Evolutionary conservation across 1,140 invertebrate genomes (phyloP).

Genomic region (Trichonephila clavipes): DNA sequence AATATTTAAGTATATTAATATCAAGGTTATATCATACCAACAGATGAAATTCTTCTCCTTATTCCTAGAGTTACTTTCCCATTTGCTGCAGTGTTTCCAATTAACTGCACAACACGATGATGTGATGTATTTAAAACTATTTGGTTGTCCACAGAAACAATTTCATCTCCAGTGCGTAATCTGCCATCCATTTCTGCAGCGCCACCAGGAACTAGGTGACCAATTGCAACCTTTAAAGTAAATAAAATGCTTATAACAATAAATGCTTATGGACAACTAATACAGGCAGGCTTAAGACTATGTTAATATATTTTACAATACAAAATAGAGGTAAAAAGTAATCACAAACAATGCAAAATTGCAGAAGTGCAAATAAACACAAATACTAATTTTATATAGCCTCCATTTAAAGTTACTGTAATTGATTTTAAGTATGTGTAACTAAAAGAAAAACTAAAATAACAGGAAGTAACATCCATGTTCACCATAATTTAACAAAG

Average conservation of each 20-base stretch:
- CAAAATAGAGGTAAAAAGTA: too few species aligned
- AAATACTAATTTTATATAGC: too few species aligned
- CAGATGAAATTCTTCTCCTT: conserved; percentile 83
- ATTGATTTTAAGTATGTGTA: too few species aligned
- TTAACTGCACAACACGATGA: conserved; percentile 92
- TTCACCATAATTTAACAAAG: too few species aligned
- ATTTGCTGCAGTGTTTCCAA: conserved; percentile 89
- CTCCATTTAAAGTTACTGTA: too few species aligned
- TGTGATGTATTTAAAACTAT: conserved; percentile 93
- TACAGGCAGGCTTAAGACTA: too few species aligned
- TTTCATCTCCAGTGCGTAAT: conserved; percentile 92
- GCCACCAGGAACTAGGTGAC: conserved; percentile 95
- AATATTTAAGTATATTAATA: background rate
- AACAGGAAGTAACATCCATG: too few species aligned
- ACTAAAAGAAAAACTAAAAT: too few species aligned
- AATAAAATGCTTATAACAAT: conserved; percentile 79
- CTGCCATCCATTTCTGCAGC: conserved; percentile 93
- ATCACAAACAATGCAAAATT: too few species aligned
- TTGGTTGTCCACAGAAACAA: conserved; percentile 91
- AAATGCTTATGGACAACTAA: too few species aligned
- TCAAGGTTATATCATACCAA: background rate
- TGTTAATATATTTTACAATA: too few species aligned
- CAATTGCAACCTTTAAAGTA: conserved; percentile 87
- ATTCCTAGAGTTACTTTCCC: conserved; percentile 89
- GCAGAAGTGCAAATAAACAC: too few species aligned